These are phyloP conservation scores for Anticlea derivata DNA, from an alignment of 2,888 invertebrate genomes.

Conservation along the genomic window DNA sequence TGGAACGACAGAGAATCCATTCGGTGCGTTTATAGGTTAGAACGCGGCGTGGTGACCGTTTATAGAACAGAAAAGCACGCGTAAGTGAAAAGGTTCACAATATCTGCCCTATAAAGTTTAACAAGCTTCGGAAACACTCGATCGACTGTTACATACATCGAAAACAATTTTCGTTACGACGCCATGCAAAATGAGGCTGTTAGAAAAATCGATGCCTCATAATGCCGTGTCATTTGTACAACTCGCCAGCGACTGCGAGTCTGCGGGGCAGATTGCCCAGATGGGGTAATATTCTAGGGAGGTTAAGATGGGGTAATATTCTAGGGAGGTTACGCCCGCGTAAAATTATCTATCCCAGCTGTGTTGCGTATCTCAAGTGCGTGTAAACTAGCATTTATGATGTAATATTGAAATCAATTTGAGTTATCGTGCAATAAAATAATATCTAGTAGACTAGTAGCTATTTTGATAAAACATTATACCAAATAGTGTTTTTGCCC, in stretches of 20 bases:
- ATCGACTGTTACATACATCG: slow-evolving; percentile 3
- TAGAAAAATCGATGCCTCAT: slow-evolving; percentile 34
- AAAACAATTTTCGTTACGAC: slow-evolving; percentile 21
- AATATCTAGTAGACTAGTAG: background rate
- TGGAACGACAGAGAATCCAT: background rate
- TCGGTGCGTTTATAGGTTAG: slow-evolving; percentile 22
- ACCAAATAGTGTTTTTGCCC: background rate
- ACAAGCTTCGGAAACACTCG: slow-evolving; percentile 9
- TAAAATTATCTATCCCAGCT: slow-evolving; percentile 22
- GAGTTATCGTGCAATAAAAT: slow-evolving; percentile 23
- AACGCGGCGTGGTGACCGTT: slow-evolving; percentile 17
- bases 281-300: slow-evolving; percentile 14
- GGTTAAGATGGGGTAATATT: slow-evolving; percentile 14
- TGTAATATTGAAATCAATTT: slow-evolving; percentile 23
- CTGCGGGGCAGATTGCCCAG: slow-evolving; percentile 17
- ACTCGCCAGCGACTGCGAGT: slow-evolving; percentile 20
- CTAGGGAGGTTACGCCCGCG: slow-evolving; percentile 21
- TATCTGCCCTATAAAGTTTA: slow-evolving; percentile 6
- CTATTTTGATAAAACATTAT: slow-evolving; percentile 4
- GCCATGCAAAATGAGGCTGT: slow-evolving; percentile 25
- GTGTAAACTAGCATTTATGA: slow-evolving; percentile 22
- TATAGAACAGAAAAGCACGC: background rate
- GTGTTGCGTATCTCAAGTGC: slow-evolving; percentile 16
- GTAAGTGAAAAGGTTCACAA: slow-evolving; percentile 3
- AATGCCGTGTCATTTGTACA: slow-evolving; percentile 33